Evolutionary conservation across 2,113 vertebrate genomes (phyloP).

Genomic region (Cromileptes altivelis): DNA sequence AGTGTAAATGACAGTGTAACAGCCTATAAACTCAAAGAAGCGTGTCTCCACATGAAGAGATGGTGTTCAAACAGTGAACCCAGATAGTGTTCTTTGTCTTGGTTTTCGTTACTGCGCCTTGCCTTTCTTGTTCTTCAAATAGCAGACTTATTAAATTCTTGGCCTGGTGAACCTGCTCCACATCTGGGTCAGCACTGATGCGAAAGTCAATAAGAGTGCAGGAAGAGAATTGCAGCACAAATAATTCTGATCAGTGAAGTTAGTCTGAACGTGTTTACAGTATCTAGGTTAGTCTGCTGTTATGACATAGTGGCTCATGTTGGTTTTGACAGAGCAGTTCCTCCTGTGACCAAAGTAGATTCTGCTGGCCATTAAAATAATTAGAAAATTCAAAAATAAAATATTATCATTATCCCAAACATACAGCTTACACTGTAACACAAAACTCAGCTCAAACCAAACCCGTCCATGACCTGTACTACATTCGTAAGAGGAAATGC

Average conservation of each 20-base stretch:
- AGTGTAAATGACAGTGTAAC: constrained; percentile 43
- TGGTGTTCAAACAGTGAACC: background rate
- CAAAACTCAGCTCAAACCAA: background rate
- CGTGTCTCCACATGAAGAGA: constrained; percentile 45
- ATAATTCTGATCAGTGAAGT: background rate
- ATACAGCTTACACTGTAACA: background rate
- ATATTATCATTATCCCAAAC: constrained; percentile 3
- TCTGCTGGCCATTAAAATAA: background rate
- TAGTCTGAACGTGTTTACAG: background rate
- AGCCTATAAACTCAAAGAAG: constrained; percentile 11
- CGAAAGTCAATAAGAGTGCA: background rate
- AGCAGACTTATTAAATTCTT: constrained; percentile 12
- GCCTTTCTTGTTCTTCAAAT: constrained; percentile 10
- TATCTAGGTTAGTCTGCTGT: background rate
- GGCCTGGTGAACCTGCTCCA: constrained; percentile 53
- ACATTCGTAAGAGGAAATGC: constrained; percentile 31
- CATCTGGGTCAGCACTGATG: constrained; percentile 29
- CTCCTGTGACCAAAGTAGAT: background rate
- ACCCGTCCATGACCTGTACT: constrained; percentile 1
- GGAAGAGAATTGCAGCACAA: background rate
- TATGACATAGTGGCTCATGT: background rate
- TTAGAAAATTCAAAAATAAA: background rate
- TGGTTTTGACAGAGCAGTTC: background rate
- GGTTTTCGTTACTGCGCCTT: constrained; percentile 25
- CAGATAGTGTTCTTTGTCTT: background rate